Base-by-base conservation (phyloP, 2,888 invertebrate species). In the Cryptophagus acutangulus region DNA sequence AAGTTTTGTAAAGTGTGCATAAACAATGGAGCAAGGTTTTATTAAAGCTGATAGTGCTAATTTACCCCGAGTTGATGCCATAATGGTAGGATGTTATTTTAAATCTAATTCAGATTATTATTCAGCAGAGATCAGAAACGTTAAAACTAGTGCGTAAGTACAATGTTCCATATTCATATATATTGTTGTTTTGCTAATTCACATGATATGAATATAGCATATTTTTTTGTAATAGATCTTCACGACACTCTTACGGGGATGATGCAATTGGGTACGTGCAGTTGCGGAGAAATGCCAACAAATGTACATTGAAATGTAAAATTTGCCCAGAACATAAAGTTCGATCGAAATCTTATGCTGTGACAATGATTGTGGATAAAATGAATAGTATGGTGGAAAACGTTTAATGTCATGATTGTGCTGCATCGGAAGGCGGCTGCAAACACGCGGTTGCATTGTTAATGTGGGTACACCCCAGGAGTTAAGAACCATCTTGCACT, bases 311-410 rank as follows among this genome's bases (percentile, higher is more conserved):
- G 1, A 53, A 54, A 45, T 45, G 40, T 10, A 43, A 44, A 41
- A 40, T 57, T n/a, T 48, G 45, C 29, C 55, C 52, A 10, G 53
- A 56, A 38, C 49, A 53, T 24, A 53, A 45, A 33, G 30, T 50
- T 5, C 40, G 38, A 34, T 43, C 16, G 6, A 49, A 41, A 17
- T 18, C 36, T 5, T 51, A 51, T 20, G 17, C 18, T 31, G 48
- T 48, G 10, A 38, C 20, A 5, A 12, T 41, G 20, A 20, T 43
- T 17, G 31, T 41, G 12, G 33, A 49, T 38, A 51, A 52, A 43
- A 26, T 24, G 2, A 36, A 20, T 20, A 20, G 20, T 20, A 9
- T 38, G 34, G 41, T 46, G 14, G 30, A 41, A 6, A 25, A 12
- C n/a, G 18, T 12, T 26, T n/a, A 44, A 24, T 47, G 43, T 34